Conservation (phyloP, 1,140 invertebrate genomes). For the Drosophila nannoptera region DNA sequence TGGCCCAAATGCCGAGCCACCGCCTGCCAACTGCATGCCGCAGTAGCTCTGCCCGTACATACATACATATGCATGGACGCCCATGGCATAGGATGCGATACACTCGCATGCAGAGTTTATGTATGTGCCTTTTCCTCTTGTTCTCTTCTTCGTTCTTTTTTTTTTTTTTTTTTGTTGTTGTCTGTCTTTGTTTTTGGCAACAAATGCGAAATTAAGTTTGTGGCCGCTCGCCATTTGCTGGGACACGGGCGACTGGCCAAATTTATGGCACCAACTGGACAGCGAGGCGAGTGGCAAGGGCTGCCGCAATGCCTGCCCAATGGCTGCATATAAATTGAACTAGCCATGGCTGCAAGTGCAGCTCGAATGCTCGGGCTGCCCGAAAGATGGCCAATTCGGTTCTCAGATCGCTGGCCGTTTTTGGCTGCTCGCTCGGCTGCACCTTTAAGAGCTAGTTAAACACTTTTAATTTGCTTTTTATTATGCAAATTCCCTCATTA, state of each 20-base stretch:
- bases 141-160: neutral
- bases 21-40: conserved; percentile 63
- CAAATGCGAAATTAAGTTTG: conserved; percentile 62
- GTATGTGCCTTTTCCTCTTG: neutral
- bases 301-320: conserved; percentile 29
- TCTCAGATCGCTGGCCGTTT: conserved; percentile 5
- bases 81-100: neutral
- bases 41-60: conserved; percentile 5
- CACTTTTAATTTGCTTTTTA: conserved; percentile 62
- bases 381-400: conserved; percentile 23
- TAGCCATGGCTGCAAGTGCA: conserved; percentile 35
- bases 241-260: conserved; percentile 54
- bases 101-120: neutral
- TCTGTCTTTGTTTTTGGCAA: conserved; percentile 43
- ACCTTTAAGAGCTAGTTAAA: conserved; percentile 43
- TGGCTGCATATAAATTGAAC: conserved; percentile 57
- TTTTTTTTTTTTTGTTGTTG: conserved; percentile 5
- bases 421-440: conserved; percentile 33
- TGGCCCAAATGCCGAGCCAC: conserved; percentile 32
- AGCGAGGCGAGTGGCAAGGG: neutral
- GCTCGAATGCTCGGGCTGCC: conserved; percentile 2
- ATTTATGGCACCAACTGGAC: conserved; percentile 46
- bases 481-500: conserved; percentile 72
- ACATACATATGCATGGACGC: neutral
- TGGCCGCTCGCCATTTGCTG: conserved; percentile 39